phyloP scores from a whole-genome alignment of 1,140 invertebrate genomes.

The Propsilocerus akamusi region DNA sequence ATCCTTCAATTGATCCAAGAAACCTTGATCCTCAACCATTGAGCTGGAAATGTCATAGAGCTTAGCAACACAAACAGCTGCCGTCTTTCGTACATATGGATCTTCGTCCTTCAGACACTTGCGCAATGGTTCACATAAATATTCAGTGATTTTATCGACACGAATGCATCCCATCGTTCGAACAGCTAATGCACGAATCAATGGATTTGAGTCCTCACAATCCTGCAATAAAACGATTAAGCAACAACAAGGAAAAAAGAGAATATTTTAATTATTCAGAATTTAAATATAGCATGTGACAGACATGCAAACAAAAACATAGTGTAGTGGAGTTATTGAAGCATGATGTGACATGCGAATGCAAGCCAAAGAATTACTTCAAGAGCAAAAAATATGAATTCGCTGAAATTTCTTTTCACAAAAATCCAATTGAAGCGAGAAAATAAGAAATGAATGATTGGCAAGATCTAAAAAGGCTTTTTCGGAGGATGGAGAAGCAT shows the following conservation, averaged over 20 bases:
- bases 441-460: no score
- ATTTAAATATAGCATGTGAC: not conserved
- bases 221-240: slow-evolving; percentile 47
- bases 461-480: no score
- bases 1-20: slow-evolving; percentile 93
- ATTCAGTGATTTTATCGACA: slow-evolving; percentile 99
- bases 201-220: slow-evolving; percentile 98
- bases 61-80: slow-evolving; percentile 98
- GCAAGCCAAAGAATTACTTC: no score
- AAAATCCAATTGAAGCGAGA: no score
- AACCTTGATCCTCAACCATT: slow-evolving; percentile 73
- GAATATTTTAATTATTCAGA: slow-evolving; percentile 10
- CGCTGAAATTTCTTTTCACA: no score
- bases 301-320: no score
- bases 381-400: no score
- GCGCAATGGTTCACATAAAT: slow-evolving; percentile 93
- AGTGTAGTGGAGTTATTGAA: no score
- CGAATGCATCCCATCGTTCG: slow-evolving; percentile 99
- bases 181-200: slow-evolving; percentile 95
- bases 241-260: slow-evolving; percentile 28
- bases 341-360: no score
- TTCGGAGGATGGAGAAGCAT: no score
- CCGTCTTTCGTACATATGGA: slow-evolving; percentile 98
- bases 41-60: slow-evolving; percentile 96
- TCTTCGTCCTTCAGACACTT: slow-evolving; percentile 99